A percentile compares a stretch with the other conserved stretches of the same genome.
phyloP scores from a whole-genome alignment of 2,797 vertebrate genomes.

The Bryconaethiops microstoma region DNA sequence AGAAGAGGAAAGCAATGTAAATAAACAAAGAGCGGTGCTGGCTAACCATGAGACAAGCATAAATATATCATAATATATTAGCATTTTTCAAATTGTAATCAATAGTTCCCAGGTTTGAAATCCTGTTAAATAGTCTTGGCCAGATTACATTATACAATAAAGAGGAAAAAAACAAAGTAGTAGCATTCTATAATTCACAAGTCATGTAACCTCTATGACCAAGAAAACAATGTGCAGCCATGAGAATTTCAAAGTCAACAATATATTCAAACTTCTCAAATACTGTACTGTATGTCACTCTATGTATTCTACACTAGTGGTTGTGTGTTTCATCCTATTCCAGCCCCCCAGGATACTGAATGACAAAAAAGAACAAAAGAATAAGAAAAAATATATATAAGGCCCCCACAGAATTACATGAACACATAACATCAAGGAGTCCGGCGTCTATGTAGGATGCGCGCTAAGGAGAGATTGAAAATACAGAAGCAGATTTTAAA shows the following conservation, averaged over 20 bases:
- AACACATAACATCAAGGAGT: conserved; percentile 9
- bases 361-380: neutral
- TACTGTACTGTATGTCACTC: conserved; percentile 39
- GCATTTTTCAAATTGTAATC: conserved; percentile 45
- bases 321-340: neutral
- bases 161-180: conserved; percentile 14
- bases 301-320: conserved; percentile 28
- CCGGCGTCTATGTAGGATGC: conserved; percentile 24
- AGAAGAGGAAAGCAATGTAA: conserved; percentile 14
- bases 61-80: conserved; percentile 50
- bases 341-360: neutral
- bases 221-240: conserved; percentile 48
- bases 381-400: conserved; percentile 27
- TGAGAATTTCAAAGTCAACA: conserved; percentile 48
- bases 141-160: conserved; percentile 32
- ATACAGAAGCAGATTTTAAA: conserved; percentile 26
- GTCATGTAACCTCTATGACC: conserved; percentile 52
- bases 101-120: conserved; percentile 27
- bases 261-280: conserved; percentile 44
- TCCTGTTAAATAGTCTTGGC: conserved; percentile 44
- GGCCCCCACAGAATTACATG: conserved; percentile 28
- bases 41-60: conserved; percentile 41
- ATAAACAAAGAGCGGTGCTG: conserved; percentile 40
- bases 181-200: conserved; percentile 50
- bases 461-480: neutral